A percentile compares a stretch with the other conserved stretches of the same genome.
Conservation (phyloP, 2,888 invertebrate species). For the Noctua fimbriata region DNA sequence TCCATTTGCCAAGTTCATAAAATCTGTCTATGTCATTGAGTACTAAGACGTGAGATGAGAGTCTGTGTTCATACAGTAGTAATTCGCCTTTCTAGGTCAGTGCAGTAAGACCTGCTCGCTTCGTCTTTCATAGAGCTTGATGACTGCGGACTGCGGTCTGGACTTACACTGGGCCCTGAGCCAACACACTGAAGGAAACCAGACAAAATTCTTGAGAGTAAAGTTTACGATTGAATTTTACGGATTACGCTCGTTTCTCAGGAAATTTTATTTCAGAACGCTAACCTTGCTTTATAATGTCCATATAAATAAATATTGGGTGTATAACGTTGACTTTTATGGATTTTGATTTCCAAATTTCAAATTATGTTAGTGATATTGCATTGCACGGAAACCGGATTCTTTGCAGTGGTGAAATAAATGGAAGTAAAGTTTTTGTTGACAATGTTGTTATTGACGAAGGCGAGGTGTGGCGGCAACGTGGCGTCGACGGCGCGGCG, state of each 20-base stretch:
- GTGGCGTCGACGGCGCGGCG: slow-evolving; percentile 56
- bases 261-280: slow-evolving; percentile 46
- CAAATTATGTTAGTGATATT: slow-evolving; percentile 13
- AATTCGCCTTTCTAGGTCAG: slow-evolving; percentile 78
- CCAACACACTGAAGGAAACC: slow-evolving; percentile 76
- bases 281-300: slow-evolving; percentile 25
- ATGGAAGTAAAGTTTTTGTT: slow-evolving; percentile 44
- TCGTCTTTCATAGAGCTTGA: slow-evolving; percentile 72
- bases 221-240: slow-evolving; percentile 64
- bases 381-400: slow-evolving; percentile 12
- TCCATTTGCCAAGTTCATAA: slow-evolving; percentile 70
- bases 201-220: slow-evolving; percentile 66
- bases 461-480: slow-evolving; percentile 41
- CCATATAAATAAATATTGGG: slow-evolving; percentile 35
- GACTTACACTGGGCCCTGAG: slow-evolving; percentile 75
- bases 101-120: slow-evolving; percentile 74
- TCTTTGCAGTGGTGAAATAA: slow-evolving; percentile 3
- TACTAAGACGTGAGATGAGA: slow-evolving; percentile 60
- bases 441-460: slow-evolving; percentile 55
- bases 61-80: slow-evolving; percentile 67
- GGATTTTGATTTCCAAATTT: slow-evolving; percentile 18
- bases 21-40: slow-evolving; percentile 71
- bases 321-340: slow-evolving; percentile 24
- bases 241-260: slow-evolving; percentile 36
- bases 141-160: slow-evolving; percentile 74